Percentiles rank a stretch among this genome's conserved stretches.
phyloP scores from a whole-genome alignment of 2,797 vertebrate genomes.

The Austrolebias charrua region DNA sequence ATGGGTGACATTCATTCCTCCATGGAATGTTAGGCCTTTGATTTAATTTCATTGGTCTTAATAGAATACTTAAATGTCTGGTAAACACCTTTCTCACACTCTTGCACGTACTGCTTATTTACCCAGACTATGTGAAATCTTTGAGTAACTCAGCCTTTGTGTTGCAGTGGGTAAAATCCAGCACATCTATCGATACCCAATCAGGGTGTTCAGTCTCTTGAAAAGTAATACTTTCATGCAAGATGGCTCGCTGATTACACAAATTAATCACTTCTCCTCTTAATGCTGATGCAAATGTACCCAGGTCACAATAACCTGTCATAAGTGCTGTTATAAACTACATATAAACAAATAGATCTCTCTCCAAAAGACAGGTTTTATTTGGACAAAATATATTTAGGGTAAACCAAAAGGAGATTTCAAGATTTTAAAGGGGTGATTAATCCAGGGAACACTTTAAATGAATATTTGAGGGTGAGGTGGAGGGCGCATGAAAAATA shows the following conservation, averaged over 20 bases:
- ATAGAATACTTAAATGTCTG: background rate
- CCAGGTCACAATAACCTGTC: background rate
- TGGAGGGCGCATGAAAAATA: conserved; percentile 41
- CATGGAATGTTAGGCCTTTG: background rate
- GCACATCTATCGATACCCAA: background rate
- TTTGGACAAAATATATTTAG: background rate
- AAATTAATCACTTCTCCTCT: background rate
- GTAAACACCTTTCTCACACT: background rate
- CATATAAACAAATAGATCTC: background rate
- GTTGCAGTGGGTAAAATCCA: background rate
- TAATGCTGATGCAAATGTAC: conserved; percentile 5
- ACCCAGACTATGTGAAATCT: background rate
- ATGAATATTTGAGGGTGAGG: conserved; percentile 27
- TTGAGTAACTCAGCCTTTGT: background rate
- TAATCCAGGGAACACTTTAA: conserved; percentile 22
- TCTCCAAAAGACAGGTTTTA: background rate
- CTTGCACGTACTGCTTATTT: background rate
- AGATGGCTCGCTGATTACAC: conserved; percentile 1
- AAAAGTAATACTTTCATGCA: conserved; percentile 5
- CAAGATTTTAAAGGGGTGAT: conserved; percentile 16
- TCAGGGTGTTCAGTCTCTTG: background rate
- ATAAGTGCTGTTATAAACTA: conserved; percentile 3
- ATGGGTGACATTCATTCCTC: too few species aligned
- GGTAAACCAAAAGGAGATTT: background rate
- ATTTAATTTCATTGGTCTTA: background rate